phyloP scores from a whole-genome alignment of 2,888 invertebrate species.

The Lycophotia porphyrea region DNA sequence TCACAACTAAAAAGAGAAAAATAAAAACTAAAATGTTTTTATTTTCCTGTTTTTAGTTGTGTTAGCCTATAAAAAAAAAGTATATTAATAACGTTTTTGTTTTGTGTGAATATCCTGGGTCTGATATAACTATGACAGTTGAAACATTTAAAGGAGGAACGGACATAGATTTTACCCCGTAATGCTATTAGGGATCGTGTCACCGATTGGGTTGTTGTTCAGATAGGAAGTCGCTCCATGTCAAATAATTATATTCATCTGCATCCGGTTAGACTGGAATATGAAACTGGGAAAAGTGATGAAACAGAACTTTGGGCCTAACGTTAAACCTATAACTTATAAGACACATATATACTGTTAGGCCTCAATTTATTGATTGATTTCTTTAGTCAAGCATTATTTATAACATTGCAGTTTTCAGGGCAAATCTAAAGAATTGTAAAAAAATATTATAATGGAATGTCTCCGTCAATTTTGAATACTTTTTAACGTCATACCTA shows the following conservation, averaged over 20 bases:
- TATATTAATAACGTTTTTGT: neutral
- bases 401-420: neutral
- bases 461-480: neutral
- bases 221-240: neutral
- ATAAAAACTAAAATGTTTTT: too few species aligned
- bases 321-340: neutral
- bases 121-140: neutral
- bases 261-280: neutral
- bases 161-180: neutral
- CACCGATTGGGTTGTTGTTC: neutral
- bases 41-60: too few species aligned
- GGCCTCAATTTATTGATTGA: neutral
- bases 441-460: neutral
- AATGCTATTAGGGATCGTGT: neutral
- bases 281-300: neutral
- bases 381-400: too few species aligned
- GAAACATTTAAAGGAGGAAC: neutral
- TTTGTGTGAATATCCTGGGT: neutral
- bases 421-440: too few species aligned
- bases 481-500: too few species aligned
- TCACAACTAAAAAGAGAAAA: neutral
- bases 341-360: neutral
- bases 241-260: neutral
- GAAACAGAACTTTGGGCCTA: slow-evolving; percentile 7
- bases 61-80: too few species aligned